Percentiles rank a stretch among this genome's conserved stretches.
Evolutionary conservation across 2,797 vertebrate species (phyloP).

Genomic region (Lindbergichthys nudifrons): DNA sequence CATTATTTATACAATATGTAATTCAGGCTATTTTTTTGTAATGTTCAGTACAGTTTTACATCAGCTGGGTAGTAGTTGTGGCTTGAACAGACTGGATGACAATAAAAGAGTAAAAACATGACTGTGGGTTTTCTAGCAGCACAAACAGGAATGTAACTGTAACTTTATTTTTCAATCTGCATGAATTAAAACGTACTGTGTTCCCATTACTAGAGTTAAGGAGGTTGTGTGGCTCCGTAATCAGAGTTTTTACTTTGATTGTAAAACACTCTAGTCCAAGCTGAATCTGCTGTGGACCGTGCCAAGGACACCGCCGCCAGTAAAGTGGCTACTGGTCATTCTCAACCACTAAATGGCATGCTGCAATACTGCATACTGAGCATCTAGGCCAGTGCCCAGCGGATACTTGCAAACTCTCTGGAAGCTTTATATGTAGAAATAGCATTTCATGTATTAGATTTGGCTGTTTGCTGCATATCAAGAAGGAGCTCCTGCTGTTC

Average conservation of each 20-base stretch:
- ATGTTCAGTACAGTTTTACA: constrained; percentile 2
- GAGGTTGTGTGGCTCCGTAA: background rate
- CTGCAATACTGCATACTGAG: constrained; percentile 26
- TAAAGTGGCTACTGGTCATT: constrained; percentile 29
- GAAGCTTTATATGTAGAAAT: constrained; percentile 34
- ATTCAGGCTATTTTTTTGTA: constrained; percentile 18
- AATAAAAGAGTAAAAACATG: background rate
- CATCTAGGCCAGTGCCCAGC: constrained; percentile 17
- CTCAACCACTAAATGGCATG: constrained; percentile 26
- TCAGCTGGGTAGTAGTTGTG: background rate
- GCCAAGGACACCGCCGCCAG: background rate
- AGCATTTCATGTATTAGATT: constrained; percentile 48
- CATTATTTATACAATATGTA: constrained; percentile 6
- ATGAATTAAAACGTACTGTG: background rate
- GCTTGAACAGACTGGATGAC: background rate
- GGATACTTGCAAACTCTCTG: constrained; percentile 20
- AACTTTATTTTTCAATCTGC: background rate
- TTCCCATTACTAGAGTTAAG: background rate
- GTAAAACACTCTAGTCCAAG: constrained; percentile 16
- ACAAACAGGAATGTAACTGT: background rate
- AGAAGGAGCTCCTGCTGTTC: constrained; percentile 31
- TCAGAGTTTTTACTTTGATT: background rate
- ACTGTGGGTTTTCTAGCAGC: constrained; percentile 1
- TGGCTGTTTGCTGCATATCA: constrained; percentile 35
- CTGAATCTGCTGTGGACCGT: constrained; percentile 3